phyloP scores from a whole-genome alignment of 2,888 invertebrate species.

The Spisula solida region DNA sequence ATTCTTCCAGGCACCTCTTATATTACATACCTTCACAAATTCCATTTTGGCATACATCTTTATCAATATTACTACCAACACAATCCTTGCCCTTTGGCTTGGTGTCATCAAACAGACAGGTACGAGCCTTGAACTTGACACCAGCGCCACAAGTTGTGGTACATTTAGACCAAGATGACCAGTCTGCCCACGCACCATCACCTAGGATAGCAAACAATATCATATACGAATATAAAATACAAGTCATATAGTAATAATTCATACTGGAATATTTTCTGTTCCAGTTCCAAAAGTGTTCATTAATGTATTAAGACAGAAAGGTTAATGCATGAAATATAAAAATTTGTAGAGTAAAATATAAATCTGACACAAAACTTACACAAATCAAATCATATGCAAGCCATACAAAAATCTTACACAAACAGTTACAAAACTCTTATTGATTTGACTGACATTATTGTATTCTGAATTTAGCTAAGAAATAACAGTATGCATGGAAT shows the following conservation, averaged over 20 bases:
- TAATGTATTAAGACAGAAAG: too few species aligned
- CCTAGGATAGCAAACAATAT: constrained; percentile 30
- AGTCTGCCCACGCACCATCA: constrained; percentile 61
- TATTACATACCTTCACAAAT: constrained; percentile 45
- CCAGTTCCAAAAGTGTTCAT: too few species aligned
- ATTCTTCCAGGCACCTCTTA: too few species aligned
- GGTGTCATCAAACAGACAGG: constrained; percentile 46
- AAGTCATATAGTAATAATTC: not conserved
- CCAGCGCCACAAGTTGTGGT: constrained; percentile 53
- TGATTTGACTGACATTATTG: not conserved
- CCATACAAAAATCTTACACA: too few species aligned
- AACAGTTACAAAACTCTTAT: too few species aligned
- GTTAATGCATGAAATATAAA: too few species aligned
- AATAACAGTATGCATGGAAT: too few species aligned
- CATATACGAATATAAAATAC: too few species aligned
- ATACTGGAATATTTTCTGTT: too few species aligned
- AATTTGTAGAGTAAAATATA: too few species aligned
- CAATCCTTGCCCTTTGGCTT: constrained; percentile 58
- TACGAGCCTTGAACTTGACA: constrained; percentile 53
- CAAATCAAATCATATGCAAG: not conserved
- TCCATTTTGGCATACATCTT: constrained; percentile 39
- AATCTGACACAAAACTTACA: not conserved
- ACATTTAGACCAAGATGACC: constrained; percentile 62
- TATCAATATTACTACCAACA: constrained; percentile 41
- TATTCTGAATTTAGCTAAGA: too few species aligned